Base-by-base conservation (phyloP, 2,888 invertebrate genomes). In the Lysandra bellargus region DNA sequence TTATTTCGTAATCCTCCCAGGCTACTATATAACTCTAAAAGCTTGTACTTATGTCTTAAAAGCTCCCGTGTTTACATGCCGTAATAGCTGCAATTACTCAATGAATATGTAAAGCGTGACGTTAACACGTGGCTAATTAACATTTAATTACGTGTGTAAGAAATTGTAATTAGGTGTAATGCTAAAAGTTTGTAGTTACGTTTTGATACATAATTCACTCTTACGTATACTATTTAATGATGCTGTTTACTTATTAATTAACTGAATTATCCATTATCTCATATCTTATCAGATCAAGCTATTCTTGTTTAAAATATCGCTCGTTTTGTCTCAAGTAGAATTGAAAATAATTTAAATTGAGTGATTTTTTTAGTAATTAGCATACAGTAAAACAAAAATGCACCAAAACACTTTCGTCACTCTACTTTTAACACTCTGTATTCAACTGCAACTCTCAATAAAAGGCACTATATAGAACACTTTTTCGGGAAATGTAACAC, bases 231-330 rank as follows among this genome's bases (percentile, higher is more conserved):
- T 76, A 76, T 76, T 53, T 37, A 53, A 76, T 76, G 9, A 33
- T 30, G 57, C 2, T 76, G 2, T 76, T 57, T 76, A 37, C 30
- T 37, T 57, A 76, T 3, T 30, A 57, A 57, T 76, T 76, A 57
- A 37, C 81, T 80, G 80, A 80, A 80, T 80, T 81, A 82, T 81
- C 80, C 81, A 81, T 53, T 79, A 74, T 80, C 76, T 79, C 79
- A 78, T 85, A 85, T 85, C 84, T 84, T 84, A 85, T 85, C 84
- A 82, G 79, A 79, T 82, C 84, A 82, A 83, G 82, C 85, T 83
- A 84, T 84, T 80, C 82, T 81, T 80, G 80, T 82, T 78, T 79
- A 80, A 82, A 83, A 83, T 83, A 81, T 83, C 80, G 72, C 83
- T 85, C 85, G 85, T 87, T 86, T 87, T 83, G 84, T 87, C 84